Conservation (phyloP, 37 sponge, comb jelly and placozoan genomes). For the Bolinopsis microptera region DNA sequence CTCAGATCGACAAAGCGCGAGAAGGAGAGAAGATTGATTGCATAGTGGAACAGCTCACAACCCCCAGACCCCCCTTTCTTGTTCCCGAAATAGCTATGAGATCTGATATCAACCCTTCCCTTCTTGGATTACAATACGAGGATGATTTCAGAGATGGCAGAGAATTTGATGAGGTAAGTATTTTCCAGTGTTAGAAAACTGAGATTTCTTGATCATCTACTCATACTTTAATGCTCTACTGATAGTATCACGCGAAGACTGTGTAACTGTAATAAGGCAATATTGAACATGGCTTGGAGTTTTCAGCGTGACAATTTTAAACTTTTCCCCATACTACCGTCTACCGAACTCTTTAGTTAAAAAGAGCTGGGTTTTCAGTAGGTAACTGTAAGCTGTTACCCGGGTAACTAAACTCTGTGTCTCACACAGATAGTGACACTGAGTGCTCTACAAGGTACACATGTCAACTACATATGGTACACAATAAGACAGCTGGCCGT, state of each 20-base stretch:
- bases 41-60: constrained; percentile 6
- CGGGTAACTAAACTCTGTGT: too few species aligned
- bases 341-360: too few species aligned
- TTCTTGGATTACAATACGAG: not conserved
- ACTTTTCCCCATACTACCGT: too few species aligned
- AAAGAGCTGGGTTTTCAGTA: too few species aligned
- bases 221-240: too few species aligned
- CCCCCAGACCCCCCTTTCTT: not conserved
- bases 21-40: not conserved
- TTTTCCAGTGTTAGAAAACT: not conserved
- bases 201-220: too few species aligned
- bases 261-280: too few species aligned
- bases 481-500: constrained; percentile 12
- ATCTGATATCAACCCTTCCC: not conserved
- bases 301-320: too few species aligned
- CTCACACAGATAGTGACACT: not conserved
- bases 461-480: constrained; percentile 19
- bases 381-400: too few species aligned
- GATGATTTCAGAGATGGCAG: not conserved
- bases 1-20: not conserved
- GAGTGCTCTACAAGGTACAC: constrained; percentile 14
- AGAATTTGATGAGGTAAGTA: not conserved
- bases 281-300: too few species aligned
- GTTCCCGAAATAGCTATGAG: constrained; percentile 1
- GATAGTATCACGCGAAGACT: too few species aligned